phyloP scores from a whole-genome alignment of 2,888 invertebrate species.

The Plebejus melissa region DNA sequence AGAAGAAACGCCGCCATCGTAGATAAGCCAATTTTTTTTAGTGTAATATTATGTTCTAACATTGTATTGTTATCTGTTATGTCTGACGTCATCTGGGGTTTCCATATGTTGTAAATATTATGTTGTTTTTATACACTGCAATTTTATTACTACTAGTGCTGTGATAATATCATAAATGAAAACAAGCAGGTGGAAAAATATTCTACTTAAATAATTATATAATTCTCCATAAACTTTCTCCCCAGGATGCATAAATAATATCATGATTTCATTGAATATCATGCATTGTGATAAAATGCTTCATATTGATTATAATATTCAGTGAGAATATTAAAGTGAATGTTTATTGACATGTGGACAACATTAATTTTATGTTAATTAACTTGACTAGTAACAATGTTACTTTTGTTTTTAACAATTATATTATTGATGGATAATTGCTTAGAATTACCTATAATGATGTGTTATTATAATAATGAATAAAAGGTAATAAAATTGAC shows the following conservation, averaged over 20 bases:
- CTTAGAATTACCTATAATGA: slow-evolving; percentile 37
- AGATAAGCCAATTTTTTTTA: slow-evolving; percentile 49
- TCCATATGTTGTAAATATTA: slow-evolving; percentile 54
- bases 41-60: slow-evolving; percentile 34
- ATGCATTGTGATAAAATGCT: slow-evolving; percentile 23
- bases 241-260: slow-evolving; percentile 46
- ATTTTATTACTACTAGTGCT: slow-evolving; percentile 62
- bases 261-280: slow-evolving; percentile 34
- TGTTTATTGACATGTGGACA: slow-evolving; percentile 30
- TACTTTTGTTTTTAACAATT: slow-evolving; percentile 49
- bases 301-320: slow-evolving; percentile 23
- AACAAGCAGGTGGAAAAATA: slow-evolving; percentile 46
- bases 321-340: slow-evolving; percentile 25
- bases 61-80: slow-evolving; percentile 47
- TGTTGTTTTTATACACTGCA: slow-evolving; percentile 59
- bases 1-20: slow-evolving; percentile 64
- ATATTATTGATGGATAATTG: slow-evolving; percentile 50
- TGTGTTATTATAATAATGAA: slow-evolving; percentile 36
- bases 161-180: slow-evolving; percentile 55
- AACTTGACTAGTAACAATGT: slow-evolving; percentile 36
- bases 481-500: slow-evolving; percentile 33
- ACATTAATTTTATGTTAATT: slow-evolving; percentile 32
- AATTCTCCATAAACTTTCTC: slow-evolving; percentile 39
- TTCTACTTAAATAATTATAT: slow-evolving; percentile 46
- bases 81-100: slow-evolving; percentile 55